Evolutionary conservation across 2,888 invertebrate genomes (phyloP).

Genomic region (Thereva unica): DNA sequence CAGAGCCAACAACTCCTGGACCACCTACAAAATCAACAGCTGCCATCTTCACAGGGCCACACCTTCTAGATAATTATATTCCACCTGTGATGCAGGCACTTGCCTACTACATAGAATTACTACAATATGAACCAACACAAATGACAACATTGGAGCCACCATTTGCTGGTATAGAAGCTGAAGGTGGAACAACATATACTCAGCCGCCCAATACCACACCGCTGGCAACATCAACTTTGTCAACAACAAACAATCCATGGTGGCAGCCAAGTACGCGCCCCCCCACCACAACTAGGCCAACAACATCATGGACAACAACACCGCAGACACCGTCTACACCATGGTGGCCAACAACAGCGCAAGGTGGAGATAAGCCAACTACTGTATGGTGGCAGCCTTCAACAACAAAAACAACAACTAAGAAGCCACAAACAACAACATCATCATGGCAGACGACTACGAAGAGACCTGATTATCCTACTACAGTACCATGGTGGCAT

Average conservation of each 20-base stretch:
- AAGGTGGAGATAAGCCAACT: constrained; percentile 30
- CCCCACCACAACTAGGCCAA: not conserved
- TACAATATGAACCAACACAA: constrained; percentile 55
- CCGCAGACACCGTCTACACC: not conserved
- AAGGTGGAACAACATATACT: constrained; percentile 35
- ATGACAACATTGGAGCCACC: constrained; percentile 57
- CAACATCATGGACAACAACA: constrained; percentile 33
- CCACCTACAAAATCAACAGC: not conserved
- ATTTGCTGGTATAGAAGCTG: constrained; percentile 47
- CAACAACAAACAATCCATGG: constrained; percentile 20
- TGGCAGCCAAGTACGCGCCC: constrained; percentile 22
- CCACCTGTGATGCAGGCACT: constrained; percentile 58
- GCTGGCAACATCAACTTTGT: constrained; percentile 17
- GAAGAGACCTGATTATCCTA: not conserved
- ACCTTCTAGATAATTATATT: constrained; percentile 53
- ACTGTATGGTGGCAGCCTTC: constrained; percentile 41
- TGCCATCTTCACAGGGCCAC: constrained; percentile 34
- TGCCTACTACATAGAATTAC: constrained; percentile 56
- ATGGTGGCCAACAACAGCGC: constrained; percentile 14
- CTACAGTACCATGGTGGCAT: constrained; percentile 22
- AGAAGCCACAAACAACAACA: constrained; percentile 36
- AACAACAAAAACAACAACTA: constrained; percentile 37
- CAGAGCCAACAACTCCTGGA: constrained; percentile 17
- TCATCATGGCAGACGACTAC: constrained; percentile 32
- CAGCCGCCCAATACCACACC: constrained; percentile 33